phyloP scores from a whole-genome alignment of 1,140 invertebrate genomes.

The Philotrypesis tridentata region DNA sequence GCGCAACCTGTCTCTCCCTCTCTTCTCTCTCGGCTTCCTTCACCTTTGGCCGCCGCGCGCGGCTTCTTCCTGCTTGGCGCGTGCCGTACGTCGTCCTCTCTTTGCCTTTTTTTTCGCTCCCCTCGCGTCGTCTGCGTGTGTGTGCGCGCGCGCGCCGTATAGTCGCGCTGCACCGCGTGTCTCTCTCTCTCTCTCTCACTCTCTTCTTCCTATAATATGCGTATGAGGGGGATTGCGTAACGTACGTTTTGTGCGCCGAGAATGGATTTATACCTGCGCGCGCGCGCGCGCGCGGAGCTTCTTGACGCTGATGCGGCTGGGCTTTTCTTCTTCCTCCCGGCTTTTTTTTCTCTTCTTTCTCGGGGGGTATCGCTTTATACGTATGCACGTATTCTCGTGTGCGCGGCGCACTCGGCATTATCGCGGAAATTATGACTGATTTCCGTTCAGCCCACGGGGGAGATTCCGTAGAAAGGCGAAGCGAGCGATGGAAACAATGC shows the following conservation, averaged over 20 bases:
- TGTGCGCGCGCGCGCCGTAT: constrained; percentile 51
- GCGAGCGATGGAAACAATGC: neutral
- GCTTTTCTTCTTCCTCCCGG: neutral
- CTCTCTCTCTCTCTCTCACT: too few relatives aligned
- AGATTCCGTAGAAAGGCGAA: neutral
- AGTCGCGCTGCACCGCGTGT: constrained; percentile 57
- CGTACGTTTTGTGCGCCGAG: constrained; percentile 59
- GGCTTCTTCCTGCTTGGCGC: constrained; percentile 60
- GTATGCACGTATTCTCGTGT: too few relatives aligned
- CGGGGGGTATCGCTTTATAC: neutral
- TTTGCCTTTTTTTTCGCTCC: too few relatives aligned
- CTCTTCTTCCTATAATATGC: constrained; percentile 55
- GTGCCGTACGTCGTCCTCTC: constrained; percentile 66
- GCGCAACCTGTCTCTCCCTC: constrained; percentile 39
- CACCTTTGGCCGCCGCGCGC: constrained; percentile 50
- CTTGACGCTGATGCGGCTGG: constrained; percentile 39
- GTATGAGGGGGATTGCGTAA: constrained; percentile 58
- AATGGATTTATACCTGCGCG: constrained; percentile 51
- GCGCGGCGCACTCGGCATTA: neutral
- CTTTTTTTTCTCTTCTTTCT: constrained; percentile 35
- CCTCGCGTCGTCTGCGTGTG: constrained; percentile 51
- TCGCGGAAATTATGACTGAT: constrained; percentile 33
- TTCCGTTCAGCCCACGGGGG: neutral
- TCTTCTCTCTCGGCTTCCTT: constrained; percentile 54
- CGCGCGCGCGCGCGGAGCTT: constrained; percentile 47